phyloP scores from a whole-genome alignment of 1,140 invertebrate genomes.

The Drosophila punjabiensis region DNA sequence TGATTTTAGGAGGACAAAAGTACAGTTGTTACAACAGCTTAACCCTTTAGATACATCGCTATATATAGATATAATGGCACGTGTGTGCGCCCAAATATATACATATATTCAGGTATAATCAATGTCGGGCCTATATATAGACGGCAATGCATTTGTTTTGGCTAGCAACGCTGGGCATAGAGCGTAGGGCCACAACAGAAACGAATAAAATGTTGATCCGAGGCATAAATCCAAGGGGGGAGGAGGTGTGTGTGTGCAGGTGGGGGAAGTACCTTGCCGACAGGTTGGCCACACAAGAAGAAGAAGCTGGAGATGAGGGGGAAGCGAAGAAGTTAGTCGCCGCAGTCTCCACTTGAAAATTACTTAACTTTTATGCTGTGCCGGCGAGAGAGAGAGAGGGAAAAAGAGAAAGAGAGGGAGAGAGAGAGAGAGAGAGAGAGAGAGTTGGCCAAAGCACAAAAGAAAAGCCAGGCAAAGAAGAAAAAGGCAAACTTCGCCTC shows the following conservation, averaged over 20 bases:
- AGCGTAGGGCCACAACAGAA: slow-evolving; percentile 38
- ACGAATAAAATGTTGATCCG: slow-evolving; percentile 27
- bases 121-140: slow-evolving; percentile 31
- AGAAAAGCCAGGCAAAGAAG: slow-evolving; percentile 4
- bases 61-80: background rate
- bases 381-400: background rate
- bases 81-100: background rate
- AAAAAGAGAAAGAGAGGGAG: slow-evolving; percentile 10
- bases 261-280: slow-evolving; percentile 17
- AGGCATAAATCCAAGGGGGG: slow-evolving; percentile 20
- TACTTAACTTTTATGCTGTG: slow-evolving; percentile 53
- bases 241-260: background rate
- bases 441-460: slow-evolving; percentile 20
- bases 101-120: slow-evolving; percentile 31
- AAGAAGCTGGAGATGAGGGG: background rate
- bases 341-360: slow-evolving; percentile 36
- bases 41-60: background rate
- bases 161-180: slow-evolving; percentile 52
- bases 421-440: slow-evolving; percentile 8
- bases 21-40: slow-evolving; percentile 28
- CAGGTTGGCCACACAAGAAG: slow-evolving; percentile 22
- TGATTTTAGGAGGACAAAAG: background rate
- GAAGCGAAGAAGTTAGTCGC: background rate
- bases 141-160: slow-evolving; percentile 62
- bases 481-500: slow-evolving; percentile 6